Percentiles rank a stretch among this genome's conserved stretches.
phyloP scores from a whole-genome alignment of 1,140 invertebrate genomes.

The Aleiodes sp. region DNA sequence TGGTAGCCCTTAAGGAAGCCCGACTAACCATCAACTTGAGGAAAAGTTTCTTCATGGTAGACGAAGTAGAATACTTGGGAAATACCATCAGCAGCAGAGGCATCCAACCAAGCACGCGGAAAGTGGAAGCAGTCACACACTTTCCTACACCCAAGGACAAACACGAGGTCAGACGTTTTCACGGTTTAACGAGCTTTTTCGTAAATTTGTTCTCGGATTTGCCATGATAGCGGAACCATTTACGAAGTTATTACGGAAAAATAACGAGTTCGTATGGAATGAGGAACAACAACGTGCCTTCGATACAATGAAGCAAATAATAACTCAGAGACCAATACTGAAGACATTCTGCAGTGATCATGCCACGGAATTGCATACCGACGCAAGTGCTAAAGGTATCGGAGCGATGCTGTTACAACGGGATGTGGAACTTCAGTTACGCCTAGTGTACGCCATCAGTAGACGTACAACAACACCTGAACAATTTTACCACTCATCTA shows the following conservation, averaged over 20 bases:
- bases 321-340: constrained; percentile 45
- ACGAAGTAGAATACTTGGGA: constrained; percentile 46
- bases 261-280: constrained; percentile 38
- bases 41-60: constrained; percentile 48
- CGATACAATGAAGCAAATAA: constrained; percentile 34
- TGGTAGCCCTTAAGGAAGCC: constrained; percentile 35
- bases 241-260: constrained; percentile 46
- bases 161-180: constrained; percentile 51
- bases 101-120: constrained; percentile 35
- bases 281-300: constrained; percentile 36
- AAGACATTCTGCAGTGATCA: constrained; percentile 49
- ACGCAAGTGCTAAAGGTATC: constrained; percentile 48
- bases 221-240: constrained; percentile 45
- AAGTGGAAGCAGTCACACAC: constrained; percentile 37
- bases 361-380: constrained; percentile 54
- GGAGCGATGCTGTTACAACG: constrained; percentile 49
- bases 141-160: constrained; percentile 46
- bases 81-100: constrained; percentile 35
- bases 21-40: constrained; percentile 44
- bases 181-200: constrained; percentile 58
- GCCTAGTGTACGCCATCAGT: constrained; percentile 43
- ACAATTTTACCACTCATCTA: constrained; percentile 56
- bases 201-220: constrained; percentile 50
- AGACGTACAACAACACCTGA: constrained; percentile 42
- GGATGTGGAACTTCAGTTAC: constrained; percentile 37